Evolutionary conservation across 2,113 vertebrate species (phyloP).

Genomic region (Hymenochirus boettgeri): DNA sequence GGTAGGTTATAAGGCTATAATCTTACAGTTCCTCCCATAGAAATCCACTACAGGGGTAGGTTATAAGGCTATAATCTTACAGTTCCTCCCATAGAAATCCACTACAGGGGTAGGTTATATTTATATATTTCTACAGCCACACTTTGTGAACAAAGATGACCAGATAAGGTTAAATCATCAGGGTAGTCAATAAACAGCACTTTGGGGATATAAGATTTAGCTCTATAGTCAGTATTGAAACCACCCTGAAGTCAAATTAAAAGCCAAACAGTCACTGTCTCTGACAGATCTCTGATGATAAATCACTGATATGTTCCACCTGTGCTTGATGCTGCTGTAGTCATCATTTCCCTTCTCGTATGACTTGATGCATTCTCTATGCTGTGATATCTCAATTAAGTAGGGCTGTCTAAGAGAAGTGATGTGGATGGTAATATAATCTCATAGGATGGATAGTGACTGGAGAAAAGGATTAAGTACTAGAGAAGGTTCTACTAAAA

Average conservation of each 20-base stretch:
- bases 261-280: conserved; percentile 9
- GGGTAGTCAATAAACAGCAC: background rate
- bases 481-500: too few species aligned
- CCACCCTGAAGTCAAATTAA: conserved; percentile 20
- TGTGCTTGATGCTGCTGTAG: background rate
- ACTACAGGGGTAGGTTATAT: too few species aligned
- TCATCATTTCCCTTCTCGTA: conserved; percentile 8
- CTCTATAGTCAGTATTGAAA: conserved; percentile 21
- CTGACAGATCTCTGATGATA: conserved; percentile 32
- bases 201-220: background rate
- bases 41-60: too few species aligned
- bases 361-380: background rate
- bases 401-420: background rate
- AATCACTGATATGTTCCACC: conserved; percentile 30
- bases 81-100: too few species aligned
- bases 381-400: background rate
- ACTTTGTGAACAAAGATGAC: too few species aligned
- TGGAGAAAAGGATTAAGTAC: too few species aligned
- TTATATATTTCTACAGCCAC: too few species aligned
- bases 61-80: too few species aligned
- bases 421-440: too few species aligned
- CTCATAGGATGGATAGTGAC: too few species aligned
- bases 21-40: too few species aligned
- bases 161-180: background rate
- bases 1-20: too few species aligned